phyloP scores from a whole-genome alignment of 2,888 invertebrate genomes.

The Craniophora ligustri region DNA sequence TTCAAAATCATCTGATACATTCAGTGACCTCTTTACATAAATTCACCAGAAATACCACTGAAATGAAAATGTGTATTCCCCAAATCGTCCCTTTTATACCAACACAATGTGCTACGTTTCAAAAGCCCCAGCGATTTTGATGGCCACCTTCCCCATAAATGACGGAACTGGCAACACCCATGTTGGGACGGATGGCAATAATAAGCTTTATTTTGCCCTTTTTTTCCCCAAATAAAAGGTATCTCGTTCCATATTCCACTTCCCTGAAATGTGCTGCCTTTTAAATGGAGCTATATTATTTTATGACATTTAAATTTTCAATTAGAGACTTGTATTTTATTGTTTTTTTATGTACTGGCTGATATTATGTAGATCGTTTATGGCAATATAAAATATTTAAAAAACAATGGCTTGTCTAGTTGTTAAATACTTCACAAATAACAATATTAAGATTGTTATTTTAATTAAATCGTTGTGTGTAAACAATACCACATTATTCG shows the following conservation, averaged over 20 bases:
- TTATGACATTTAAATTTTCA: slow-evolving; percentile 11
- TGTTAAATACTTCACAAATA: too few species aligned
- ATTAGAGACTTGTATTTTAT: too few species aligned
- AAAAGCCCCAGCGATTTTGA: slow-evolving; percentile 44
- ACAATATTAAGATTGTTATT: too few species aligned
- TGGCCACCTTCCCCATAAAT: slow-evolving; percentile 37
- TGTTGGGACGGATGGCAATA: slow-evolving; percentile 28
- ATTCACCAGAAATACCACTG: slow-evolving; percentile 1
- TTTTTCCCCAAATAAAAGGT: slow-evolving; percentile 40
- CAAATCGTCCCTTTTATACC: slow-evolving; percentile 42
- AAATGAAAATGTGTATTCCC: slow-evolving; percentile 33
- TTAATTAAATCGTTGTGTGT: too few species aligned
- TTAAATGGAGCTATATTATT: slow-evolving; percentile 38
- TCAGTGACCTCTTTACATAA: slow-evolving; percentile 15
- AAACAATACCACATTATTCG: too few species aligned
- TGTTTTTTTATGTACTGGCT: too few species aligned
- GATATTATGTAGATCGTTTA: too few species aligned
- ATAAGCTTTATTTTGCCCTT: slow-evolving; percentile 39
- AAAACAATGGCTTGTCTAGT: too few species aligned
- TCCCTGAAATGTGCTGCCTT: slow-evolving; percentile 10
- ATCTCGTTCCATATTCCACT: slow-evolving; percentile 3
- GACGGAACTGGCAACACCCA: slow-evolving; percentile 22
- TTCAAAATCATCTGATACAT: neutral
- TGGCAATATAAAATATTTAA: too few species aligned
- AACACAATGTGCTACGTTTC: slow-evolving; percentile 42